These are phyloP conservation scores for Silurus glanis DNA, from an alignment of 2,113 vertebrate genomes.

Conservation along the genomic window DNA sequence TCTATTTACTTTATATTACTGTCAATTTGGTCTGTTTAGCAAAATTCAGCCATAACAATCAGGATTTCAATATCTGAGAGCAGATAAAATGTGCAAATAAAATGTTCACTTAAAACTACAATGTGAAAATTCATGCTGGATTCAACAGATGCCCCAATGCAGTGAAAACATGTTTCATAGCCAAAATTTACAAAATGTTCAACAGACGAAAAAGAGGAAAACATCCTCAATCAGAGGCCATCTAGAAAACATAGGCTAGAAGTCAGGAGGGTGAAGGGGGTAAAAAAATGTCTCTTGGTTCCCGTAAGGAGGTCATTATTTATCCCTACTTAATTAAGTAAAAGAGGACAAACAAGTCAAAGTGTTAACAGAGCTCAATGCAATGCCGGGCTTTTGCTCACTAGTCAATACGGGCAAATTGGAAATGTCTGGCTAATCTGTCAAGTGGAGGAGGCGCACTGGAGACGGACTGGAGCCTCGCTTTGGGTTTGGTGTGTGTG, in stretches of 20 bases:
- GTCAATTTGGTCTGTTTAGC: not conserved
- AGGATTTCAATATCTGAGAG: not conserved
- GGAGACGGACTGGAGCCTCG: constrained; percentile 11
- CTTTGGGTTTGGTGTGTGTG: not conserved
- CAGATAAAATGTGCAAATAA: not conserved
- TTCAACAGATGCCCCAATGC: not conserved
- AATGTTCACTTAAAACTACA: not conserved
- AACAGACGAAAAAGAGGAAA: not conserved
- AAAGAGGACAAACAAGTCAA: constrained; percentile 72
- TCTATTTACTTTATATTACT: not conserved
- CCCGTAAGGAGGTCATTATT: constrained; percentile 68
- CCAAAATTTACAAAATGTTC: not conserved
- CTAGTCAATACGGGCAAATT: constrained; percentile 61
- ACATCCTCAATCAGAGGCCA: not conserved
- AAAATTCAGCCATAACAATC: not conserved
- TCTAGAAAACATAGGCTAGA: not conserved
- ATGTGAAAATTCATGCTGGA: not conserved
- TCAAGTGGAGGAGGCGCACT: constrained; percentile 29
- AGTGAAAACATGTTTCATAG: not conserved
- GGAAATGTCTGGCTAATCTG: constrained; percentile 52
- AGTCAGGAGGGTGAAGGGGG: constrained; percentile 16
- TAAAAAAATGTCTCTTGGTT: constrained; percentile 46
- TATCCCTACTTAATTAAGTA: constrained; percentile 73
- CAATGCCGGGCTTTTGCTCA: constrained; percentile 52
- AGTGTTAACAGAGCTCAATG: constrained; percentile 63